Evolutionary conservation across 2,113 vertebrate species (phyloP), one percentile per base, ranked within the genome.

Genomic region (Mustela lutreola): DNA sequence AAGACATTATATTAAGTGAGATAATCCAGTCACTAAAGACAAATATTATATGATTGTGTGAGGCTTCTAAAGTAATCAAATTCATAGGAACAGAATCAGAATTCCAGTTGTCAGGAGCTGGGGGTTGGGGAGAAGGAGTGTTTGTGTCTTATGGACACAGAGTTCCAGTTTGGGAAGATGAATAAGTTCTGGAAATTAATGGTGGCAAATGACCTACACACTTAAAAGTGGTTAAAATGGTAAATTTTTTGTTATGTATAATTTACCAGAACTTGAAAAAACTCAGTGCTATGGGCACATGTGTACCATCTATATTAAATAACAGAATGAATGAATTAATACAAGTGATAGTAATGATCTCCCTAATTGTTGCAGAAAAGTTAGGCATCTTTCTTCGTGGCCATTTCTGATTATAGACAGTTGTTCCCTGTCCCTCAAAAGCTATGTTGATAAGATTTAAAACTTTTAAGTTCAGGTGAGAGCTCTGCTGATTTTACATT

Each of bases 401-500:
- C 28, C 33, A 50, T 39, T 83, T 73, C 56, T 87, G 39, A 86
- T 14, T 62, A 4, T 8, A 42, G 67, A 75, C 6, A 80, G 1
- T 67, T 71, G 2, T 56, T 78, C 33, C 2, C 39, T 63, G 31
- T 50, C 11, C 21, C 12, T 87, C 83, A 22, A 36, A 53, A 73
- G 28, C 26, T n/a, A 31, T 10, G 9, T 24, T 76, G 24, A 39
- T 93, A 93, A 90, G n/a, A 75, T 75, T 93, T 95, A 39, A 91
- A 73, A 63, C 12, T 79, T 75, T 75, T 42, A 73, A 42, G 2
- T 75, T 82, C 45, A 91, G 45, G 84, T 56, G 33, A 70, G 26
- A 73, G 19, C 12, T 85, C 45, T 91, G n/a, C 42, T 95, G 14
- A 65, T 86, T 97, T 94, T 95, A 88, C 22, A 4, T 45, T 95